Evolutionary conservation across 2,888 invertebrate species (phyloP), one percentile per base, ranked within the genome.

Genomic region (Exocentrus adspersus): DNA sequence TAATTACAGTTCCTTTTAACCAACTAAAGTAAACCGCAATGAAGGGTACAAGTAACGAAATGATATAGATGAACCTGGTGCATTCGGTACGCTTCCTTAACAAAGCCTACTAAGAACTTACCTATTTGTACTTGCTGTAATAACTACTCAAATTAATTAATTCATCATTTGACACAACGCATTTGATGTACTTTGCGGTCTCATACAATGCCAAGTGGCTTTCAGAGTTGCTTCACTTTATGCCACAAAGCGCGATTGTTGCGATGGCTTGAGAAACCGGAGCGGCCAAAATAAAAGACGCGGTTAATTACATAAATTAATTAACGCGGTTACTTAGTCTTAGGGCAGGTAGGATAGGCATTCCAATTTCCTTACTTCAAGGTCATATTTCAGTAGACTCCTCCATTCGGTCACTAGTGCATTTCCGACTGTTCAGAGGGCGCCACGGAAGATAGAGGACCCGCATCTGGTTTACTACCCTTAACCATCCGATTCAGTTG

Each of bases 331-430:
- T n/a, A n/a, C n/a, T n/a, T n/a, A n/a, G n/a, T n/a, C n/a, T n/a
- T n/a, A n/a, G n/a, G n/a, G n/a, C n/a, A n/a, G n/a, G n/a, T n/a
- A 46, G 12, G 21, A 21, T 24, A 24, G 4, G 17, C 17, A 19
- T 21, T 43, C 30, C 56, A 45, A 56, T 20, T 24, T 12, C 43
- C 28, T 24, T 43, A 43, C 0, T 43, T 57, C 32, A 57, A 57
- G 32, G 45, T 57, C 57, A 32, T 46, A 20, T 32, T 32, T 17
- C 28, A 37, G 1, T 32, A 10, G n/a, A 10, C 19, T 12, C 42
- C 24, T 45, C 60, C 60, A 32, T 57, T 46, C 20, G 28, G 51
- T 50, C 19, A 19, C n/a, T 59, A 59, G 50, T 51, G 58, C 50
- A 50, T 19, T 59, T 43, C 21, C 32, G 32, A 32, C 20, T 46